phyloP scores from a whole-genome alignment of 2,888 invertebrate species.

The Nomada hirtipes region DNA sequence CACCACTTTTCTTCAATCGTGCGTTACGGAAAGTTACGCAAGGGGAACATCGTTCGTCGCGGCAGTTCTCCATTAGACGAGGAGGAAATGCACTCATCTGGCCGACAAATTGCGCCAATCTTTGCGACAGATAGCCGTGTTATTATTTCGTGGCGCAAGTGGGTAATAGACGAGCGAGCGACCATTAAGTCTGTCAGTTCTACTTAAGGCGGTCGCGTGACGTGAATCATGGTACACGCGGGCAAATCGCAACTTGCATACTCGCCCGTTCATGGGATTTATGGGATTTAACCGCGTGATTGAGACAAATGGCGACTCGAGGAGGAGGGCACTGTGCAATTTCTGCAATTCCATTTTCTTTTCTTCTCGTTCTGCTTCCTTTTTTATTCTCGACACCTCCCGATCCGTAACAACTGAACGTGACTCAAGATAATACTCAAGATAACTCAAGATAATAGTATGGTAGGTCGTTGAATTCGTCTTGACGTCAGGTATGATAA shows the following conservation, averaged over 20 bases:
- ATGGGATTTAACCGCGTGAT: background rate
- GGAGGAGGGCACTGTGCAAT: too few relatives aligned
- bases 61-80: background rate
- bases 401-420: too few relatives aligned
- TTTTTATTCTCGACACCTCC: too few relatives aligned
- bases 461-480: too few relatives aligned
- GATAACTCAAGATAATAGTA: too few relatives aligned
- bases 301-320: background rate
- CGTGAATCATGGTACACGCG: conserved; percentile 35
- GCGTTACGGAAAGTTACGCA: background rate
- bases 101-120: conserved; percentile 51
- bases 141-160: conserved; percentile 58
- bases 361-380: too few relatives aligned
- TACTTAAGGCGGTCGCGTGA: conserved; percentile 58
- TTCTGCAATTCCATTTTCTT: too few relatives aligned
- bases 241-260: conserved; percentile 17
- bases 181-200: conserved; percentile 55
- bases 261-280: background rate
- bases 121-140: conserved; percentile 45
- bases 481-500: too few relatives aligned
- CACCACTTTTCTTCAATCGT: too few relatives aligned
- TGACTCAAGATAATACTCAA: too few relatives aligned
- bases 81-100: conserved; percentile 27
- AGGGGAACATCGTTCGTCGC: conserved; percentile 40
- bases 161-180: conserved; percentile 57